These are phyloP conservation scores for Mastigias papua DNA, from an alignment of 30 jellyfish, hydroid and myxozoan species.

Conservation along the genomic window DNA sequence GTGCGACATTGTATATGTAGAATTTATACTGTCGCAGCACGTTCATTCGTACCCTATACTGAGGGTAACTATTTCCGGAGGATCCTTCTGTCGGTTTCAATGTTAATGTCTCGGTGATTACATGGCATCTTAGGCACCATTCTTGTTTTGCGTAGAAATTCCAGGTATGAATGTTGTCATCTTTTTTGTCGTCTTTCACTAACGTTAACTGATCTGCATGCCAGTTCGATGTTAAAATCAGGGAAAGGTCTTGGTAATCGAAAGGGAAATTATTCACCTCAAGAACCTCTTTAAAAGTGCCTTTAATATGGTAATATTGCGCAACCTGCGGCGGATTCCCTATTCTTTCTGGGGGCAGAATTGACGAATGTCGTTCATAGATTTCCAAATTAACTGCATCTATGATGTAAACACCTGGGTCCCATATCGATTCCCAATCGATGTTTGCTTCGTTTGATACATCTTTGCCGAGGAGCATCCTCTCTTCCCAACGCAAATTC, in stretches of 20 bases:
- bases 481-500: conserved; percentile 66
- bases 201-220: conserved; percentile 6
- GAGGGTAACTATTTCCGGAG: conserved; percentile 62
- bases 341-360: conserved; percentile 2
- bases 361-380: conserved; percentile 26
- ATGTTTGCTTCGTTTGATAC: conserved; percentile 4
- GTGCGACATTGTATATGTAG: conserved; percentile 32
- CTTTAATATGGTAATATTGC: conserved; percentile 48
- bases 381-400: conserved; percentile 34
- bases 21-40: conserved; percentile 56
- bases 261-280: conserved; percentile 58
- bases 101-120: conserved; percentile 3
- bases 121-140: conserved; percentile 46
- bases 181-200: conserved; percentile 10
- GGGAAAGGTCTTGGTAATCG: conserved; percentile 59
- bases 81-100: conserved; percentile 17
- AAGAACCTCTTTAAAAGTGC: conserved; percentile 58
- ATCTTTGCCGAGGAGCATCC: not conserved
- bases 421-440: conserved; percentile 57
- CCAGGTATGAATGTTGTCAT: conserved; percentile 67
- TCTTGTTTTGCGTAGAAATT: conserved; percentile 55
- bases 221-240: conserved; percentile 52
- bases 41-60: conserved; percentile 46
- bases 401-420: conserved; percentile 51
- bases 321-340: conserved; percentile 45